phyloP scores from a whole-genome alignment of 1,140 invertebrate genomes.

The Sminthurides bifidus region DNA sequence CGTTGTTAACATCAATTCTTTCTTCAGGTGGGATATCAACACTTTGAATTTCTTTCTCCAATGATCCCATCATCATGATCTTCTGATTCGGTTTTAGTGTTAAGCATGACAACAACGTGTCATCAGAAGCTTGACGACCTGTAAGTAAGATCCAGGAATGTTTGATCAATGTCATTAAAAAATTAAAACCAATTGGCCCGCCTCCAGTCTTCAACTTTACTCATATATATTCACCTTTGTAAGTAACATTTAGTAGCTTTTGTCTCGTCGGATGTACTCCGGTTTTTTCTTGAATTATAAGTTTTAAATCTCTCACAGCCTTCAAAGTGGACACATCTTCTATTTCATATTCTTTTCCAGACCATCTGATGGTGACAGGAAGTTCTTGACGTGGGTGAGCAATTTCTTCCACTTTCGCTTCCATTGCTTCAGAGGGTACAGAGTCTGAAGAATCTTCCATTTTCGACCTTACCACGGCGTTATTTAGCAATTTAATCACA shows the following conservation, averaged over 20 bases:
- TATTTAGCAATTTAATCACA: too few relatives aligned
- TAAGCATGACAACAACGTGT: conserved; percentile 52
- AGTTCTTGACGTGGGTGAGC: too few relatives aligned
- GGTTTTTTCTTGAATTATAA: conserved; percentile 63
- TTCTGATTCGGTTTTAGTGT: conserved; percentile 78
- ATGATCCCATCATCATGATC: conserved; percentile 93
- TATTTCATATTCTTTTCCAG: conserved; percentile 70
- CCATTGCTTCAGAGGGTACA: too few relatives aligned
- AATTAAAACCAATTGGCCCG: conserved; percentile 3
- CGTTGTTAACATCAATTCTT: conserved; percentile 61
- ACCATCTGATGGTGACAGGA: conserved; percentile 74
- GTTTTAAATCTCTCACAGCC: conserved; percentile 65
- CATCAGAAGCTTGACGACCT: conserved; percentile 73
- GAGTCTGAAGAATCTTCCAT: too few relatives aligned
- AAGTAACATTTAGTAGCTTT: conserved; percentile 83
- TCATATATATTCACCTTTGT: conserved; percentile 56
- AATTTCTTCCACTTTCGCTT: too few relatives aligned
- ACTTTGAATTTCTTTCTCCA: conserved; percentile 78
- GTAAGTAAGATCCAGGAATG: too few relatives aligned
- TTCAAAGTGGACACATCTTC: conserved; percentile 53
- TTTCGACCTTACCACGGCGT: too few relatives aligned
- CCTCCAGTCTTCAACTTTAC: conserved; percentile 1
- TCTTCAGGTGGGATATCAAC: conserved; percentile 49
- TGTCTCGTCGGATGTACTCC: conserved; percentile 78
- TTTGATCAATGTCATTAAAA: too few relatives aligned